Evolutionary conservation across 2,888 invertebrate genomes (phyloP).

Genomic region (Incurvaria masculella): DNA sequence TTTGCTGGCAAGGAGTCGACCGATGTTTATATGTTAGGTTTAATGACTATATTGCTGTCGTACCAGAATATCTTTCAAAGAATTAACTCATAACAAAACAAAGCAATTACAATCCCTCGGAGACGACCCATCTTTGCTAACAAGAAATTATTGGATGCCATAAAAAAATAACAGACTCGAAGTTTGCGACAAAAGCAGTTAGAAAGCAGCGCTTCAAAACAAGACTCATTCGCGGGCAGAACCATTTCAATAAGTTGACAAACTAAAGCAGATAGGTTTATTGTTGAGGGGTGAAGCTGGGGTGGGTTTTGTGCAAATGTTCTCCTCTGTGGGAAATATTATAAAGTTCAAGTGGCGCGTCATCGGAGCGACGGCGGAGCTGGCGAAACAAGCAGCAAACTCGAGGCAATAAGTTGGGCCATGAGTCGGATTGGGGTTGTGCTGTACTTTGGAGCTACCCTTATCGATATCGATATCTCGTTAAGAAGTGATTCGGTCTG

Average conservation of each 20-base stretch:
- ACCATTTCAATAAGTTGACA: constrained; percentile 29
- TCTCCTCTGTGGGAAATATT: background rate
- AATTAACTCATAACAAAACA: too few species aligned
- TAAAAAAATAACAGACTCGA: background rate
- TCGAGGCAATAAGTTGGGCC: background rate
- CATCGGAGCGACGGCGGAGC: background rate
- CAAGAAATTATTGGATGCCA: background rate
- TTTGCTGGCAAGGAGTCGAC: too few species aligned
- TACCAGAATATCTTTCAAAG: too few species aligned
- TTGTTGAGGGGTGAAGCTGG: constrained; percentile 11
- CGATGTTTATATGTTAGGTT: too few species aligned
- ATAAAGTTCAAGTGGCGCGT: background rate
- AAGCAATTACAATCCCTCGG: background rate
- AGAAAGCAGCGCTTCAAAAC: background rate
- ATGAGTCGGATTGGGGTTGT: background rate
- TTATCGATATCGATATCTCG: too few species aligned
- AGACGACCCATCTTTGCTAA: background rate
- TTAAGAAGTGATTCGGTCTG: too few species aligned
- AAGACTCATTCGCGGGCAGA: background rate
- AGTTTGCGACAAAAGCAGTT: background rate
- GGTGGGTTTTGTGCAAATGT: constrained; percentile 8
- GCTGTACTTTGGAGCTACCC: too few species aligned
- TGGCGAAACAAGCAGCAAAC: background rate
- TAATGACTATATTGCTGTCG: too few species aligned
- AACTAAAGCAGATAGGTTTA: constrained; percentile 40